phyloP scores from a whole-genome alignment of 1,140 invertebrate species.

The Drosophila bifasciata region DNA sequence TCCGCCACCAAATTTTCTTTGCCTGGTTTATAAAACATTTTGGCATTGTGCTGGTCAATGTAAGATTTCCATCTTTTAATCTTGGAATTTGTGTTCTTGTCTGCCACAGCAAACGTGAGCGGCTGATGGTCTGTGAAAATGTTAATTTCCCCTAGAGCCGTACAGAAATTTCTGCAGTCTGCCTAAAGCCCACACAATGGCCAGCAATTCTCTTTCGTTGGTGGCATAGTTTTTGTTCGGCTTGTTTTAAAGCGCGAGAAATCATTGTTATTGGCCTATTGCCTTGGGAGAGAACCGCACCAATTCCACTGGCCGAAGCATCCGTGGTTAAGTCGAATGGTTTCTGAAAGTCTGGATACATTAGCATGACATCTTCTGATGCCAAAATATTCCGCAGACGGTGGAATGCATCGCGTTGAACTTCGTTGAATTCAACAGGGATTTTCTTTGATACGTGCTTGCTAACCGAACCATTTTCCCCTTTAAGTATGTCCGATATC shows the following conservation, averaged over 20 bases:
- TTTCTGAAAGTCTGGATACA: conserved; percentile 33
- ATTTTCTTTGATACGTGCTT: conserved; percentile 15
- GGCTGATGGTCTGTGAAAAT: conserved; percentile 85
- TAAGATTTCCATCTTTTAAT: conserved; percentile 84
- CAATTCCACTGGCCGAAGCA: conserved; percentile 25
- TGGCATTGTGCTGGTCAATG: conserved; percentile 79
- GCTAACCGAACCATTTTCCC: conserved; percentile 15
- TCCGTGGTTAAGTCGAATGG: conserved; percentile 42
- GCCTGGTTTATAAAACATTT: conserved; percentile 84
- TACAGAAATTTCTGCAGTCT: conserved; percentile 66
- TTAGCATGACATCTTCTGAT: conserved; percentile 31
- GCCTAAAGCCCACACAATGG: conserved; percentile 14
- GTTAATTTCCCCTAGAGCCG: conserved; percentile 82
- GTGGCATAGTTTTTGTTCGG: conserved; percentile 16
- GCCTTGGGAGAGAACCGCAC: conserved; percentile 37
- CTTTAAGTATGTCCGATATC: conserved; percentile 19
- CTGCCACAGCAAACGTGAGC: conserved; percentile 82
- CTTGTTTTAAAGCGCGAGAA: conserved; percentile 9
- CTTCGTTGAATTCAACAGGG: conserved; percentile 10
- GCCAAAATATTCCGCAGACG: conserved; percentile 29
- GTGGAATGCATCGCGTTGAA: conserved; percentile 2
- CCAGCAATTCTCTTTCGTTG: conserved; percentile 16
- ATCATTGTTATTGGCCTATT: conserved; percentile 24
- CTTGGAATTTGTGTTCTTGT: conserved; percentile 84
- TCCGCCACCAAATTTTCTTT: conserved; percentile 78